Percentiles rank a stretch among this genome's conserved stretches.
Evolutionary conservation across 2,888 invertebrate genomes (phyloP).

Genomic region (Drosophila parthenogenetica): DNA sequence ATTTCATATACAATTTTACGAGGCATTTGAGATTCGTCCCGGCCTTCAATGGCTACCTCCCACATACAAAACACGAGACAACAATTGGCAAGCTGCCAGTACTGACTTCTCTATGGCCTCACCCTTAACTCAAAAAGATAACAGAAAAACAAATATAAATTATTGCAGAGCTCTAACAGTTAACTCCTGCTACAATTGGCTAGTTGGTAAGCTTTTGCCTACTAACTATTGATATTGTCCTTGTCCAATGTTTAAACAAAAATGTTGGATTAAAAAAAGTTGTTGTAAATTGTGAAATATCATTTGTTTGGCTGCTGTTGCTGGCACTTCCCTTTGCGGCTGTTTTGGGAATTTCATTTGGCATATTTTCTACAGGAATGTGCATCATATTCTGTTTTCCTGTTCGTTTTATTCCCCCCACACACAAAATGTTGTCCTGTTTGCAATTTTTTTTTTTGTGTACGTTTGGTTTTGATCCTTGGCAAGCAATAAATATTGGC

Average conservation of each 20-base stretch:
- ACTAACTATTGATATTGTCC: slow-evolving; percentile 42
- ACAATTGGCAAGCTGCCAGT: slow-evolving; percentile 34
- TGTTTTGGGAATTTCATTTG: slow-evolving; percentile 49
- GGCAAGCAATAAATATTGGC: slow-evolving; percentile 59
- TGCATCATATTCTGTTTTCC: slow-evolving; percentile 23
- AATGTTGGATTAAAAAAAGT: neutral
- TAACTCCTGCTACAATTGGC: slow-evolving; percentile 1
- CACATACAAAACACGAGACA: slow-evolving; percentile 31
- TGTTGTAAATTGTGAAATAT: slow-evolving; percentile 54
- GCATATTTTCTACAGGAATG: slow-evolving; percentile 38
- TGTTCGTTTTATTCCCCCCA: slow-evolving; percentile 8
- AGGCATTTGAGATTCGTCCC: slow-evolving; percentile 62
- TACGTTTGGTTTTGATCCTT: slow-evolving; percentile 48
- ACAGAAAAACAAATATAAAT: slow-evolving; percentile 68
- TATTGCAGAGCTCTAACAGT: slow-evolving; percentile 39
- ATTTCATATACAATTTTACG: slow-evolving; percentile 50
- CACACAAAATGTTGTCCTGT: neutral
- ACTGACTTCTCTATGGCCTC: neutral
- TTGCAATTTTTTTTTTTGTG: neutral
- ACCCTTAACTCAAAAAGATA: slow-evolving; percentile 52
- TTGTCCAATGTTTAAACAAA: slow-evolving; percentile 29
- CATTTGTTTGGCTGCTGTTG: slow-evolving; percentile 23
- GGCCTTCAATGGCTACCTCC: neutral
- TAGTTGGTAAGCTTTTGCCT: slow-evolving; percentile 31
- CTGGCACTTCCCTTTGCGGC: slow-evolving; percentile 16